phyloP scores from a whole-genome alignment of 2,797 vertebrate genomes.

The Microhierax caerulescens region DNA sequence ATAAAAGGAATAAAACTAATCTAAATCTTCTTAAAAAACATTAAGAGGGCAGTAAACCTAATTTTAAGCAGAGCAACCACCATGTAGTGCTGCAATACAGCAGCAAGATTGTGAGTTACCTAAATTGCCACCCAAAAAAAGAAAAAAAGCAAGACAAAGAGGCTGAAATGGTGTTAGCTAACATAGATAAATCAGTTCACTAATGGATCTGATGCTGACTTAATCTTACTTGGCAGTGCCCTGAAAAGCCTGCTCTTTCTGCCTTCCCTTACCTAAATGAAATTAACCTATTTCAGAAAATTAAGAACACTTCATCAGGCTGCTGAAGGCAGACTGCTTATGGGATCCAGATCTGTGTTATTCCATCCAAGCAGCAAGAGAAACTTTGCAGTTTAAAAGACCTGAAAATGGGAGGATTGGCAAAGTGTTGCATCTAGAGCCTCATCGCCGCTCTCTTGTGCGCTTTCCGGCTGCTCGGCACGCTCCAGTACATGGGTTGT shows the following conservation, averaged over 20 bases:
- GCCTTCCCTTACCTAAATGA: conserved; percentile 1
- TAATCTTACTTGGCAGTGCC: background rate
- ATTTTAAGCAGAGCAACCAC: background rate
- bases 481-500: background rate
- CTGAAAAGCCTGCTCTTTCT: background rate
- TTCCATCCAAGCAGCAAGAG: background rate
- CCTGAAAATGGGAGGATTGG: background rate
- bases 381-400: background rate
- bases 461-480: background rate
- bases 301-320: conserved; percentile 40
- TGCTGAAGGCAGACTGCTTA: background rate
- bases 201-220: conserved; percentile 44
- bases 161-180: background rate
- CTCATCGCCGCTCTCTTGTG: background rate
- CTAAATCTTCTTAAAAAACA: background rate
- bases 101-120: background rate
- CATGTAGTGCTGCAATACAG: background rate
- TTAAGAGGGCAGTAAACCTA: background rate
- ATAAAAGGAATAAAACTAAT: background rate
- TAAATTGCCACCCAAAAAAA: background rate
- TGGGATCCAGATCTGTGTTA: background rate
- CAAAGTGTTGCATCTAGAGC: background rate
- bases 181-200: background rate
- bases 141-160: background rate
- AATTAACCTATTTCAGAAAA: conserved; percentile 38